These are phyloP conservation scores for Sphenopsis melanotis DNA, from an alignment of 2,797 vertebrate species.

Conservation along the genomic window DNA sequence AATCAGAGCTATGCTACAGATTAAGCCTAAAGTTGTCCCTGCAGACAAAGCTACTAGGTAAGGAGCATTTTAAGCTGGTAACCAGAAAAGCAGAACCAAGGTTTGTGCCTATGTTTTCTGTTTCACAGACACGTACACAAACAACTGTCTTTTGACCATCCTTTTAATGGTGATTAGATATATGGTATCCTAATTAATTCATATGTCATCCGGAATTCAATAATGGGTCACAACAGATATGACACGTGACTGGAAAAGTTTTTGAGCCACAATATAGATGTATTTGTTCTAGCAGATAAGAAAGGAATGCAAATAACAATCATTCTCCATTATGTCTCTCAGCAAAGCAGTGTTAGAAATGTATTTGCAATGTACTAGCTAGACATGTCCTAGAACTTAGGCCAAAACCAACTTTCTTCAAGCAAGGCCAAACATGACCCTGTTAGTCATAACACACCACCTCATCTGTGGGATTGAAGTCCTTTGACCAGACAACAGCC, in stretches of 20 bases:
- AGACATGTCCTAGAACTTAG: neutral
- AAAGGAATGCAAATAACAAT: neutral
- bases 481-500: neutral
- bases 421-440: constrained; percentile 14
- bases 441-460: neutral
- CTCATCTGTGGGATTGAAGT: neutral
- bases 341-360: neutral
- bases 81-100: neutral
- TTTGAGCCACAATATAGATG: neutral
- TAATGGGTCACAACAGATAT: neutral
- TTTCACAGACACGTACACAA: neutral
- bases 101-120: neutral
- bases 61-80: neutral
- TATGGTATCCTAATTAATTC: neutral
- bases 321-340: neutral
- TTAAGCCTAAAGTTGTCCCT: neutral
- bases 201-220: neutral
- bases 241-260: neutral
- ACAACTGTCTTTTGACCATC: neutral
- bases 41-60: neutral
- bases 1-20: neutral
- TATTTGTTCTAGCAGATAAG: neutral
- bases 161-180: neutral
- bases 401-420: neutral
- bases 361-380: neutral